Base-by-base conservation (phyloP, 1,140 invertebrate species). In the Archegozetes longisetosus region DNA sequence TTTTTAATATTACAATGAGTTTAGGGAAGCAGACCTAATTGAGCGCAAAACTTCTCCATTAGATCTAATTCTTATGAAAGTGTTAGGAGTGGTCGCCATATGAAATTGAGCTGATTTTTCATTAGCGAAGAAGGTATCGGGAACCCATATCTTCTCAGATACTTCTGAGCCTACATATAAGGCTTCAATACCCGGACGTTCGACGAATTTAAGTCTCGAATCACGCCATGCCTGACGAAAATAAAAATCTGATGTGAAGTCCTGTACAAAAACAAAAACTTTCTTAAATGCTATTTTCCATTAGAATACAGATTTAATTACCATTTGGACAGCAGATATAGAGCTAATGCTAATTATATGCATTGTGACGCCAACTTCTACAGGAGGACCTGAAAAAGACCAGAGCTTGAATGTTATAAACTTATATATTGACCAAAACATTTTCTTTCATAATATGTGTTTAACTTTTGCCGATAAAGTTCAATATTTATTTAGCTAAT, bases 221-320 rank as follows among this genome's bases (percentile, higher is more conserved):
- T 97, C 93, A 70, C 85, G 89, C 93, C 93, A 96, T 76, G 89
- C 90, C 80, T 96, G 92, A 72, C 92, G 86, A 78, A 95, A 93
- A 82, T 96, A 96, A 79, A 97, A 91, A 79, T 97, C 93, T 80
- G 95, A 76, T 62, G 92, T 96, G 77, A 95, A 97, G 78, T 97
- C 92, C 91, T 95, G 75, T 53, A 14, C 13, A 9, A n/a, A 12
- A 46, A 9, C 40, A n/a, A 46, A 46, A 46, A 46, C n/a, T 46
- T 12, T 9, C 9, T 46, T 46, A 46, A 46, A n/a, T 46, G 40
- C 40, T 12, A 46, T 46, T 46, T 46, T 28, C 4, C 20, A 14
- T 12, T 26, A 23, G 22, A 49, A 9, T 9, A 1, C 4, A n/a
- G 53, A 40, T 25, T 48, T 25, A 17, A 17, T 58, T 86, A 93